Base-by-base conservation (phyloP, 92 coral and sea anemone species). In the Blastomussa wellsi region DNA sequence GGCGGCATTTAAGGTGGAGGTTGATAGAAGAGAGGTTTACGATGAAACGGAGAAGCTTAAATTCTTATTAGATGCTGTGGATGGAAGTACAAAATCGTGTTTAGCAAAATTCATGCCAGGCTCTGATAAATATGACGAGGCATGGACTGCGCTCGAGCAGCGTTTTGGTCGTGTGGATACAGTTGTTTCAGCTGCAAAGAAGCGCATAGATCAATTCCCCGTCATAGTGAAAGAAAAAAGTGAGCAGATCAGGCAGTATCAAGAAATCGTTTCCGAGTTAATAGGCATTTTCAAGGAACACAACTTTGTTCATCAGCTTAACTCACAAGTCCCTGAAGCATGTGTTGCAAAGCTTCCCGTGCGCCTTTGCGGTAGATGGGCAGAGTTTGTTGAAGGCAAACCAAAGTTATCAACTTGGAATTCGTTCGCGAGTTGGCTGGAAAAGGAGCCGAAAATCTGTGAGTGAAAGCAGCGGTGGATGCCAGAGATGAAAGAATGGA, bases 51-150 rank as follows among this genome's bases (percentile, higher is more conserved):
- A 53, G 60, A 38, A 82, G 37, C 77, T 82, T n/a, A 72, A 41
- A 51, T 82, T 82, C 15, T 49, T 81, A 49, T 28, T 81, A 68
- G 86, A 67, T 64, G 29, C 82, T 74, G 81, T 84, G 7, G 69
- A 59, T 42, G 64, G 74, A 19, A 74, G 60, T 71, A 38, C 49
- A 35, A 74, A 84, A 22, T 55, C 33, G 4, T 84, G 82, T 57
- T 60, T 74, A 24, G 81, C 74, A 35, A 76, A 44, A 76, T 84
- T 75, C 77, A 84, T 84, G 32, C 82, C 88, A 35, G 88, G 88
- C n/a, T 62, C 59, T n/a, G 77, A 77, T 69, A 49, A 28, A 57
- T 62, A 64, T 16, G 31, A 38, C 36, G 72, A 53, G 53, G 73
- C 80, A 39, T 75, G 53, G 59, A 74, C 33, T 29, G 51, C 87